A percentile compares a stretch with the other conserved stretches of the same genome.
Evolutionary conservation across 2,888 invertebrate genomes (phyloP).

Genomic region (Meganola albula): DNA sequence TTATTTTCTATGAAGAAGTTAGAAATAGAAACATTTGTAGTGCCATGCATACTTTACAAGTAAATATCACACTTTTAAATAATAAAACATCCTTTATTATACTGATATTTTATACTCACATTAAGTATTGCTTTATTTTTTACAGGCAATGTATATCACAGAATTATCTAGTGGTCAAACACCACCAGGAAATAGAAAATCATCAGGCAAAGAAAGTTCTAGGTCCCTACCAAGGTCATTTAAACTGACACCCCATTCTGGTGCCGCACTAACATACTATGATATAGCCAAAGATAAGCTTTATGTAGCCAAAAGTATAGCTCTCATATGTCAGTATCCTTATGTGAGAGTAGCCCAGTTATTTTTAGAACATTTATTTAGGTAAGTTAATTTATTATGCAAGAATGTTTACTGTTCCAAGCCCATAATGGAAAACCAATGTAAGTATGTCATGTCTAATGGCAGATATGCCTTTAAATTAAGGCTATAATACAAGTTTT

Average conservation of each 20-base stretch:
- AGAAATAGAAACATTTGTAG: slow-evolving; percentile 93
- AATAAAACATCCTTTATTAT: neutral
- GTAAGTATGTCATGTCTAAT: no score
- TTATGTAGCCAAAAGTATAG: slow-evolving; percentile 96
- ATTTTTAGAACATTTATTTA: slow-evolving; percentile 92
- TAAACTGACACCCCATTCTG: slow-evolving; percentile 87
- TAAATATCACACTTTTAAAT: slow-evolving; percentile 31
- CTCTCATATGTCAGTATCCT: slow-evolving; percentile 93
- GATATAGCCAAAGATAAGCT: slow-evolving; percentile 96
- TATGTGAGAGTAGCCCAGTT: slow-evolving; percentile 91
- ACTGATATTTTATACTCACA: neutral
- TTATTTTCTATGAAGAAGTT: slow-evolving; percentile 98
- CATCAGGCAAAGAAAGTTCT: slow-evolving; percentile 82
- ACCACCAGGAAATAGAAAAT: slow-evolving; percentile 79
- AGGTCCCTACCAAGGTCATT: slow-evolving; percentile 93
- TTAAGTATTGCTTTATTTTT: slow-evolving; percentile 19
- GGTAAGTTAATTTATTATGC: no score
- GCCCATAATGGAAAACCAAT: no score
- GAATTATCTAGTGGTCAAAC: slow-evolving; percentile 90
- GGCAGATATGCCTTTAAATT: no score
- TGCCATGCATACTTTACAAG: slow-evolving; percentile 97
- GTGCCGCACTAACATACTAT: slow-evolving; percentile 90
- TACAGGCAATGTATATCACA: slow-evolving; percentile 91
- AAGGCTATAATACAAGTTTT: no score
- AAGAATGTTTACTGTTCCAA: no score